These are phyloP conservation scores for Drosophila hamatofila DNA, from an alignment of 2,888 invertebrate genomes.

Conservation along the genomic window DNA sequence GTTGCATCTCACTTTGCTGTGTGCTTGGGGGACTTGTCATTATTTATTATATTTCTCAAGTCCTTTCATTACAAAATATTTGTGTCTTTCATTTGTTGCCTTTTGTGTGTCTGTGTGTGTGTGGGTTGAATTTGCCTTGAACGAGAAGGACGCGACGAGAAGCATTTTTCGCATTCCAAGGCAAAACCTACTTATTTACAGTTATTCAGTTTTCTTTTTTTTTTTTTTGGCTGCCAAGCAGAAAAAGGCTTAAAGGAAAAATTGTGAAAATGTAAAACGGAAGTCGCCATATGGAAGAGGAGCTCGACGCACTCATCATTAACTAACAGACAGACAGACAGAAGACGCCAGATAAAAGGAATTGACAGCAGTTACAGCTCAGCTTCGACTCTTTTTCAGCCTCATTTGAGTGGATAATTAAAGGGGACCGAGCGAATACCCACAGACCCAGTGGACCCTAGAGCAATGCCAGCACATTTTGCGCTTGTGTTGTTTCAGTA, in stretches of 20 bases:
- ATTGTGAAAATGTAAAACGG: slow-evolving; percentile 31
- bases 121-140: slow-evolving; percentile 37
- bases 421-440: slow-evolving; percentile 23
- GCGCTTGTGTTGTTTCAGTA: slow-evolving; percentile 62
- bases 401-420: slow-evolving; percentile 74
- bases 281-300: slow-evolving; percentile 56
- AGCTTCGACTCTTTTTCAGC: slow-evolving; percentile 57
- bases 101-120: slow-evolving; percentile 37
- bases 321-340: slow-evolving; percentile 17
- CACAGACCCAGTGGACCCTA: neutral
- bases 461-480: slow-evolving; percentile 12
- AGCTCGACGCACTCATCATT: slow-evolving; percentile 45
- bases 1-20: slow-evolving; percentile 52
- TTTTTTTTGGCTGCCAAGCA: slow-evolving; percentile 60
- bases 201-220: slow-evolving; percentile 43
- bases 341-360: slow-evolving; percentile 12
- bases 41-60: slow-evolving; percentile 78
- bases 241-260: slow-evolving; percentile 40
- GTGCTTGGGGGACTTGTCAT: slow-evolving; percentile 61
- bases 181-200: slow-evolving; percentile 69
- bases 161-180: slow-evolving; percentile 61
- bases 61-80: slow-evolving; percentile 79
- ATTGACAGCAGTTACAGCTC: slow-evolving; percentile 22
- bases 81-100: slow-evolving; percentile 73
- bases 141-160: slow-evolving; percentile 7